Conservation (phyloP, 2,888 invertebrate species). For the Eristalis arbustorum region DNA sequence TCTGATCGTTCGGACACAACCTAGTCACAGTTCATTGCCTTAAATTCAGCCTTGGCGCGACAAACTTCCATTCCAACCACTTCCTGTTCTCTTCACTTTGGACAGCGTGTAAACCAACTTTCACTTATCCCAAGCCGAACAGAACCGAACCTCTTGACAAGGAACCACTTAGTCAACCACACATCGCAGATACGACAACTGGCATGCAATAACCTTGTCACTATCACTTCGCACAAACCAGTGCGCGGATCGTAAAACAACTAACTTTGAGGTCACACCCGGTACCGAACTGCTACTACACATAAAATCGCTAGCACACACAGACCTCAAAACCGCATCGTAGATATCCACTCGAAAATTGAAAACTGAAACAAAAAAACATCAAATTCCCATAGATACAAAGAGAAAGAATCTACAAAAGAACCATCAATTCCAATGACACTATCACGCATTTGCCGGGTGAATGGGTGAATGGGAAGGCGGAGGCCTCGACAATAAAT, state of each 20-base stretch:
- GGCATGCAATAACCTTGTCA: background rate
- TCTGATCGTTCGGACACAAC: too few relatives aligned
- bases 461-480: background rate
- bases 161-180: background rate
- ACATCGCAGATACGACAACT: background rate
- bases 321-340: background rate
- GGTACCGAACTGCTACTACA: background rate
- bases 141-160: background rate
- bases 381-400: background rate
- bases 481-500: background rate
- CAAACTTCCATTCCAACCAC: background rate
- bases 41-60: background rate
- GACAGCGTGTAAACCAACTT: background rate
- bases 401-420: background rate
- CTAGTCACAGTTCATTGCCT: background rate
- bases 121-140: background rate
- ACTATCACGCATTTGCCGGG: background rate
- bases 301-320: background rate
- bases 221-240: background rate
- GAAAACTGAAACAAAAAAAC: background rate
- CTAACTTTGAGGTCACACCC: slow-evolving; percentile 4
- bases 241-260: background rate
- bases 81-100: background rate
- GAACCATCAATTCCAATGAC: slow-evolving; percentile 3
- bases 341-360: background rate